Base-by-base conservation (phyloP, 2,113 vertebrate species). In the Merops nubicus region DNA sequence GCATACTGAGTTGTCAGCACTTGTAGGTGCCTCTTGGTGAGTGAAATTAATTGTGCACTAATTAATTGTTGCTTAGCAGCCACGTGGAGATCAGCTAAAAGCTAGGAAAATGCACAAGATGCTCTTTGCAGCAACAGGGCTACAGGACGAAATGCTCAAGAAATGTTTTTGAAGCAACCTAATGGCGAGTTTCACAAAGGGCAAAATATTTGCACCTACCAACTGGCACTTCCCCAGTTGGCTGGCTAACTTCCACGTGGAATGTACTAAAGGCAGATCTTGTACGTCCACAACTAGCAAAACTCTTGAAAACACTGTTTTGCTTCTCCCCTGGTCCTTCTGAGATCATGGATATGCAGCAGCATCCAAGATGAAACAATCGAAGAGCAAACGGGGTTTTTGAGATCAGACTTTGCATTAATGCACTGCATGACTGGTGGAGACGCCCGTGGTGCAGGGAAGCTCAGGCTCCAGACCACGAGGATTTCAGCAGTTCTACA, bases 381-480 rank as follows among this genome's bases (percentile, higher is more conserved):
- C 0, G 0, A 36, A 45, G 67, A 54, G 26, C 62, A 36, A n/a
- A 79, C 0, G 0, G 2, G 1, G 5, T 53, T 8, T 77, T 16
- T 51, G 48, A 69, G 40, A 63, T n/a, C 33, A 79, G 34, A 19
- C 22, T 77, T 65, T 0, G 6, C 9, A 8, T 38, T 33, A 40
- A 6, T 1, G 1, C 8, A 16, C 11, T 1, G 0, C 3, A 2
- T 12, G 26, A 69, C 38, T 0, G 0, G 2, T 7, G 23, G n/a
- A 19, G 45, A 38, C 3, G 3, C 5, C 48, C 14, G 29, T 0
- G 0, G 19, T 5, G 12, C 1, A 3, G 11, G 23, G 17, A 42
- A 25, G 19, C 7, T 83, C 17, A 21, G 15, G 36, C 36, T 65
- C 4, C 53, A 70, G 18, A 8, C 18, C 9, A 9, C 2, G 1